These are phyloP conservation scores for Tupaia tana DNA, from an alignment of 2,113 vertebrate species.

Conservation along the genomic window DNA sequence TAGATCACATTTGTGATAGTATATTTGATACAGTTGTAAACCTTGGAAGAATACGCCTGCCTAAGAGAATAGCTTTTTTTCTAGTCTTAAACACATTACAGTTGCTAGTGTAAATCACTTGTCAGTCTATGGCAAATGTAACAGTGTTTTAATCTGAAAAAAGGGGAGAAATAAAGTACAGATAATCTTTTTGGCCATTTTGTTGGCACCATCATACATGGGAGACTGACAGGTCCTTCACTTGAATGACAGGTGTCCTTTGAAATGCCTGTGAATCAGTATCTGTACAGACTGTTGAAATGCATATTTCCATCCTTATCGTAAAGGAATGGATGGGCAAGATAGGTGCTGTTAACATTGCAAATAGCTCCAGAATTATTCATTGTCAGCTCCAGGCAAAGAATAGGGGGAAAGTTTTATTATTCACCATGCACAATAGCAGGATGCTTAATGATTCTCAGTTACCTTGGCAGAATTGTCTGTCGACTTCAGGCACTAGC, in stretches of 20 bases:
- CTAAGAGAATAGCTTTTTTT: conserved; percentile 92
- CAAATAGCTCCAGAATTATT: conserved; percentile 99
- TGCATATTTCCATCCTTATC: conserved; percentile 99
- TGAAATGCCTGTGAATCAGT: conserved; percentile 96
- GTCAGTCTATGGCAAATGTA: conserved; percentile 95
- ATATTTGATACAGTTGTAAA: conserved; percentile 95
- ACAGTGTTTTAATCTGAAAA: conserved; percentile 93
- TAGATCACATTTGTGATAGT: conserved; percentile 94
- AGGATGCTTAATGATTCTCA: conserved; percentile 97
- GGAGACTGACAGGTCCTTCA: conserved; percentile 98
- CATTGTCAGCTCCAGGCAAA: conserved; percentile 96
- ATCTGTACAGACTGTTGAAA: conserved; percentile 99
- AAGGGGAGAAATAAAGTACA: conserved; percentile 92
- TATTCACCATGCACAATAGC: conserved; percentile 99
- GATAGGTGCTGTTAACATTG: conserved; percentile 99
- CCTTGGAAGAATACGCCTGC: conserved; percentile 90
- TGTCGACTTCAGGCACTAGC: conserved; percentile 96
- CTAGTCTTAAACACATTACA: conserved; percentile 92
- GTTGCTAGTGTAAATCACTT: conserved; percentile 98
- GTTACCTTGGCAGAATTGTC: conserved; percentile 97
- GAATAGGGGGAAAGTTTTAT: conserved; percentile 97
- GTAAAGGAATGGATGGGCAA: conserved; percentile 99
- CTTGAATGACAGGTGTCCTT: conserved; percentile 99
- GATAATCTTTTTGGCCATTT: conserved; percentile 98
- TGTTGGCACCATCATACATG: conserved; percentile 91